These are phyloP conservation scores for Poecilia wingei DNA, from an alignment of 2,797 vertebrate genomes.

Conservation along the genomic window DNA sequence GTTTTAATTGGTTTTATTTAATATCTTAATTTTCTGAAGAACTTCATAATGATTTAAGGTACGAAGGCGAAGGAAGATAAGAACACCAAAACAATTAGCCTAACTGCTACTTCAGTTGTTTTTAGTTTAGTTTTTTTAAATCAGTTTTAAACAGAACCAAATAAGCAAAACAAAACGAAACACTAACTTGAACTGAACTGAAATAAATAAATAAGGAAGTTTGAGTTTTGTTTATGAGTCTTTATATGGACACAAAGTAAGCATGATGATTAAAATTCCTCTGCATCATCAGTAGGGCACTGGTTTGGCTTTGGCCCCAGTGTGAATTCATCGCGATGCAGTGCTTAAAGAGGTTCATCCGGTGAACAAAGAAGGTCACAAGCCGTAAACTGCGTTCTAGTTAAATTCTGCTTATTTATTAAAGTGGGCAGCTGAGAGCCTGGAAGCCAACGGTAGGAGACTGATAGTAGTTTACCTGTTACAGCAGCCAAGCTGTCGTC, in stretches of 20 bases:
- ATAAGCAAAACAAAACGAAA: not conserved
- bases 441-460: slow-evolving; percentile 27
- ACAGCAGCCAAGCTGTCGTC: slow-evolving; percentile 27
- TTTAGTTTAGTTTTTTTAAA: not conserved
- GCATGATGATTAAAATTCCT: not conserved
- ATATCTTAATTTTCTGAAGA: not conserved
- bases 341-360: slow-evolving; percentile 18
- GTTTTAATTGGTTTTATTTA: not conserved
- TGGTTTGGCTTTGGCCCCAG: slow-evolving; percentile 6
- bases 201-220: not conserved
- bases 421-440: slow-evolving; percentile 49
- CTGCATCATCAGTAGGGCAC: not conserved
- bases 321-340: slow-evolving; percentile 15
- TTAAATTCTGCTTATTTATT: slow-evolving; percentile 50
- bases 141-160: not conserved
- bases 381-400: slow-evolving; percentile 28
- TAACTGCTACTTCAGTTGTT: not conserved
- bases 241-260: not conserved
- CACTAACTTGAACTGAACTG: not conserved
- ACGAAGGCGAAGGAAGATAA: not conserved
- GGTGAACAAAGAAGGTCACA: slow-evolving; percentile 34
- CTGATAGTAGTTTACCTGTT: slow-evolving; percentile 22
- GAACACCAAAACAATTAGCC: not conserved
- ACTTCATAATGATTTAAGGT: not conserved
- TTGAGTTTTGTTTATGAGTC: not conserved